These are phyloP conservation scores for Patiria pectinifera DNA, from an alignment of 53 echinoderm and acorn worm species.

Conservation along the genomic window DNA sequence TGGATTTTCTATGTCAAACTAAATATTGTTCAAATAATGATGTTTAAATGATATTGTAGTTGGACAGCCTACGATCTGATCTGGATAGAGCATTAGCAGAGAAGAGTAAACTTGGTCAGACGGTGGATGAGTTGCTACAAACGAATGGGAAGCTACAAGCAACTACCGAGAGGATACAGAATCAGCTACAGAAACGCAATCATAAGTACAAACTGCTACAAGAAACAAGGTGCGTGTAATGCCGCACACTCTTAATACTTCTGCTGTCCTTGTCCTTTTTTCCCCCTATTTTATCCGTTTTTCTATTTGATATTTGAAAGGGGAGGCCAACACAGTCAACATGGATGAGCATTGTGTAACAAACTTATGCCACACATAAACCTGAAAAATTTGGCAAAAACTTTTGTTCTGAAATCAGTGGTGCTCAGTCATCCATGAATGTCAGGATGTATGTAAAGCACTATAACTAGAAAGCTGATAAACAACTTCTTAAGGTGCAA, in stretches of 20 bases:
- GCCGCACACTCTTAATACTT: not conserved
- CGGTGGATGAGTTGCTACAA: constrained; percentile 68
- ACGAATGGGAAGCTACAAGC: constrained; percentile 75
- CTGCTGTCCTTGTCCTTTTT: too few species aligned
- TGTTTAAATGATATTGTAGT: constrained; percentile 24
- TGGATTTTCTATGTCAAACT: not conserved
- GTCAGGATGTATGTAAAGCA: too few species aligned
- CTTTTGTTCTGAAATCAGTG: too few species aligned
- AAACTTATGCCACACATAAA: too few species aligned
- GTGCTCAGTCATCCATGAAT: too few species aligned
- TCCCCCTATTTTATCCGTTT: too few species aligned
- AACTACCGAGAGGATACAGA: constrained; percentile 69
- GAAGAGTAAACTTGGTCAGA: constrained; percentile 61
- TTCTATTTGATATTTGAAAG: too few species aligned
- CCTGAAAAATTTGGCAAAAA: too few species aligned
- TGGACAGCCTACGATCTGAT: constrained; percentile 61
- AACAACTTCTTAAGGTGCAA: too few species aligned
- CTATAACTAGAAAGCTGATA: too few species aligned
- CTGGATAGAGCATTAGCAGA: constrained; percentile 59
- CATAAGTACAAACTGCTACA: constrained; percentile 72
- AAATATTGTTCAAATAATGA: not conserved
- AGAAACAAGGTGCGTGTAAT: constrained; percentile 72
- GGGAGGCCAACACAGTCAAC: too few species aligned
- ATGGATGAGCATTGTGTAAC: too few species aligned
- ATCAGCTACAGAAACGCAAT: constrained; percentile 69